Evolutionary conservation across 2,113 vertebrate species (phyloP).

Genomic region (Podocnemis expansa): DNA sequence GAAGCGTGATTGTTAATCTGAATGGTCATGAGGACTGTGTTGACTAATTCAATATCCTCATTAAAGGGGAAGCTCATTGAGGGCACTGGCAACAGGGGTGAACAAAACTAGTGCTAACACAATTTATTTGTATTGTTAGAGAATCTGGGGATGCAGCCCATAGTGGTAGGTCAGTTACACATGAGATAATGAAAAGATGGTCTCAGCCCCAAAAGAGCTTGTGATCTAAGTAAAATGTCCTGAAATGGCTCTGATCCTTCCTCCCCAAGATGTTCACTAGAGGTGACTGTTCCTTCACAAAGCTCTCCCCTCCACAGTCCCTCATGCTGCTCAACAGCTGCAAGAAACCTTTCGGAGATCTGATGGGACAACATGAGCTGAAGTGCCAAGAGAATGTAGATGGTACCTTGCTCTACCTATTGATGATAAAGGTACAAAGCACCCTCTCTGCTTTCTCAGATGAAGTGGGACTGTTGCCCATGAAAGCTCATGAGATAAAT

Average conservation of each 20-base stretch:
- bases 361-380: neutral
- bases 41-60: neutral
- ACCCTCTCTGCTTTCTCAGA: neutral
- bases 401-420: neutral
- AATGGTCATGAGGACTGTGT: neutral
- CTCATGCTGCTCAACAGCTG: accelerated
- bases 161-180: neutral
- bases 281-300: neutral
- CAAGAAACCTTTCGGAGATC: neutral
- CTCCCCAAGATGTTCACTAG: neutral
- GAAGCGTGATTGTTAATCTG: neutral
- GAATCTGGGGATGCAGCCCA: conserved; percentile 18
- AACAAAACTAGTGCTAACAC: neutral
- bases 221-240: neutral
- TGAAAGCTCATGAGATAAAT: too few relatives aligned
- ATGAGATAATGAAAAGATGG: neutral
- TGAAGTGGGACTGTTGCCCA: too few relatives aligned
- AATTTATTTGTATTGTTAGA: conserved; percentile 1
- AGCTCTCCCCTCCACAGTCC: neutral
- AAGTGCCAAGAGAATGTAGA: neutral
- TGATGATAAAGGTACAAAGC: neutral
- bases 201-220: neutral
- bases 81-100: neutral
- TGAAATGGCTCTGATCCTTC: neutral
- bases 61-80: neutral